Evolutionary conservation across 2,888 invertebrate genomes (phyloP).

Genomic region (Bedellia somnulentella): DNA sequence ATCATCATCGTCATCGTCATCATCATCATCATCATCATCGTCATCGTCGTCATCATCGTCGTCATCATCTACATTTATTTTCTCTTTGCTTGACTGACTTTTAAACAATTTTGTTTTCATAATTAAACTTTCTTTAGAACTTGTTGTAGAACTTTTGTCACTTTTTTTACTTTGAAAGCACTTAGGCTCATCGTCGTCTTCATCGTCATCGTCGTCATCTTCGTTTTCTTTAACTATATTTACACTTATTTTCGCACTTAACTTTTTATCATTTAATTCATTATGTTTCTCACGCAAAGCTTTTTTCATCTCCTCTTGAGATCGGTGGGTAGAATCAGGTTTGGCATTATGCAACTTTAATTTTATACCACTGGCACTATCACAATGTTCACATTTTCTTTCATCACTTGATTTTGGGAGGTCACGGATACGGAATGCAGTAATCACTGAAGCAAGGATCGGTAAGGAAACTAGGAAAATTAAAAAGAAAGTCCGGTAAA

Average conservation of each 20-base stretch:
- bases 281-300: conserved; percentile 27
- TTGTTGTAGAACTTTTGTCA: too few species aligned
- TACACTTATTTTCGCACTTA: conserved; percentile 3
- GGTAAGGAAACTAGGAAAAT: conserved; percentile 47
- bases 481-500: conserved; percentile 47
- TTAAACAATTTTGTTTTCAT: too few species aligned
- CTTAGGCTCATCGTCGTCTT: conserved; percentile 13
- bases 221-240: conserved; percentile 7
- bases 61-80: neutral
- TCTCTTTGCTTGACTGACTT: neutral
- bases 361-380: conserved; percentile 26
- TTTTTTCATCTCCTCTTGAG: conserved; percentile 28
- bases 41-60: neutral
- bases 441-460: conserved; percentile 53
- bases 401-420: conserved; percentile 30
- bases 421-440: conserved; percentile 56
- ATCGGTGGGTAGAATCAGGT: conserved; percentile 34
- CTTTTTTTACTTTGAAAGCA: too few species aligned
- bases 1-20: conserved; percentile 4
- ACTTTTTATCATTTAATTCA: conserved; percentile 1
- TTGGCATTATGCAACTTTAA: conserved; percentile 32
- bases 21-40: conserved; percentile 4
- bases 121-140: conserved; percentile 3
- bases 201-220: conserved; percentile 14
- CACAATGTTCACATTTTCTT: conserved; percentile 44